Base-by-base conservation (phyloP, 23 tunicate species). In the Ascidia mentula region DNA sequence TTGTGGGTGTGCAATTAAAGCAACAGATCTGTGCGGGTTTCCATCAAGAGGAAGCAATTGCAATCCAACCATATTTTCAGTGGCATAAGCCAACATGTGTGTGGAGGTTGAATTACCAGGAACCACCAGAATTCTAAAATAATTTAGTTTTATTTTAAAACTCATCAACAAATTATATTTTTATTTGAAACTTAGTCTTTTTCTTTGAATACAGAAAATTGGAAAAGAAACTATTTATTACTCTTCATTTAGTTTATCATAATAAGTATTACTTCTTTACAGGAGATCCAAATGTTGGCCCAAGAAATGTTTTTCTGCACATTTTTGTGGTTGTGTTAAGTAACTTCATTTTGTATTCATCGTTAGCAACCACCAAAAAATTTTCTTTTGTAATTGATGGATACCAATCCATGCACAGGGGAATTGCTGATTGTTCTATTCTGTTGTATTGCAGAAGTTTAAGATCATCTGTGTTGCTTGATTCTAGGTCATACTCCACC, bases 41-140 rank as follows among this genome's bases (percentile, higher is more conserved):
- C 98, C 98, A 73, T 93, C 98, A 38, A 93, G 89, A 53, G 98
- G 98, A 18, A 93, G 82, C 28, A 93, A 74, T 80, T 93, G 98
- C 30, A 93, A 40, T 18, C 98, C 98, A 33, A 93, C 81, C 72
- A 88, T 93, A 71, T 84, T 79, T 32, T 80, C 37, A 28, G 93
- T 93, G 32, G 86, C 87, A 79, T 93, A 93, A 5, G 84, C 45
- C 33, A 93, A 84, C 24, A 53, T 20, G 45, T 82, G 74, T 26
- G 89, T 79, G 32, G 84, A 45, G 22, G 32, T 45, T 6, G 79
- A 46, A 22, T 0, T 69, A 26, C 85, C 24, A 18, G 98, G 86
- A 17, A 88, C 79, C 7, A 82, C 79, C 6, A 38, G 34, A 38
- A 87, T 76, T 72, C 92, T 87, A 18, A 46, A 45, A 40, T 30